phyloP scores from a whole-genome alignment of 1,140 invertebrate species.

The Doryteuthis pealeii region DNA sequence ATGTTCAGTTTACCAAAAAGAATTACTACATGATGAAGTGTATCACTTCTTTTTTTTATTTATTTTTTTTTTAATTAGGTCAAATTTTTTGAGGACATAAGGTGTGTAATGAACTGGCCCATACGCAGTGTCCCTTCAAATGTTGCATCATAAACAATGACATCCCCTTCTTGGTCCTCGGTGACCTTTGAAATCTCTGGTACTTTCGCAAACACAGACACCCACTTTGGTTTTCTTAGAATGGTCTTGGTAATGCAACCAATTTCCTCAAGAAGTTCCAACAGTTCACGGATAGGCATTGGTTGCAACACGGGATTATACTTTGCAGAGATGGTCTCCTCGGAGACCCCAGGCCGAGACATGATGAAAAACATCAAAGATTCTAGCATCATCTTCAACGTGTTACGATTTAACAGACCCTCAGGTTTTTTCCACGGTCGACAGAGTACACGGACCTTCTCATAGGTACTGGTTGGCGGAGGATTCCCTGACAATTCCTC shows the following conservation, averaged over 20 bases:
- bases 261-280: constrained; percentile 45
- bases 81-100: not conserved
- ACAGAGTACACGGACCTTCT: constrained; percentile 47
- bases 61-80: too few species aligned
- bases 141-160: constrained; percentile 15
- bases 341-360: constrained; percentile 64
- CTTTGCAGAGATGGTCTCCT: constrained; percentile 30
- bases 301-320: constrained; percentile 53
- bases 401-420: constrained; percentile 71
- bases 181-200: constrained; percentile 7
- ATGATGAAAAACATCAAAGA: constrained; percentile 69
- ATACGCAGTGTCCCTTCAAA: constrained; percentile 17
- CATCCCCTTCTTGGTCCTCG: constrained; percentile 14
- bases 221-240: constrained; percentile 2
- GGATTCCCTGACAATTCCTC: not conserved
- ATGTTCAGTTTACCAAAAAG: too few species aligned
- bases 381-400: constrained; percentile 72
- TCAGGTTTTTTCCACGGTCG: constrained; percentile 77
- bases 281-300: constrained; percentile 52
- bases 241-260: constrained; percentile 26
- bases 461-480: constrained; percentile 40
- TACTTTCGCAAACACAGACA: constrained; percentile 29
- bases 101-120: constrained; percentile 15
- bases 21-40: too few species aligned
- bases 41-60: too few species aligned